A percentile compares a stretch with the other conserved stretches of the same genome.
Conservation (phyloP, 2,113 vertebrate genomes). For the Nothoprocta pentlandii region DNA sequence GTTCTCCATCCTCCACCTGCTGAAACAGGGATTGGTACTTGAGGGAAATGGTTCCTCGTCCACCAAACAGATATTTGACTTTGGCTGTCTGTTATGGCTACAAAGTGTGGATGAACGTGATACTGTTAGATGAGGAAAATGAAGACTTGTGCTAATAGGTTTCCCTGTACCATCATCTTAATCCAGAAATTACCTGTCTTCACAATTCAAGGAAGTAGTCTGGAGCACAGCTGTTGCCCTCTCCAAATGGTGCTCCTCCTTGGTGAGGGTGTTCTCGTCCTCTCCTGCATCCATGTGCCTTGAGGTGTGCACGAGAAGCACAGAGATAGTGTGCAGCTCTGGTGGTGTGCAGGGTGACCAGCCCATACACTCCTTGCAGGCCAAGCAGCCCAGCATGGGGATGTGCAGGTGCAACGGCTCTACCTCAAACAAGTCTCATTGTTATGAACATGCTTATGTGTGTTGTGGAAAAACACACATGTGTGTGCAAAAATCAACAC, state of each 20-base stretch:
- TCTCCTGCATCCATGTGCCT: fast-evolving
- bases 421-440: neutral
- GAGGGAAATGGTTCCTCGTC: neutral
- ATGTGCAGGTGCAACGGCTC: neutral
- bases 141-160: neutral
- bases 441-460: neutral
- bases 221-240: neutral
- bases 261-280: neutral
- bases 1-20: neutral
- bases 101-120: neutral
- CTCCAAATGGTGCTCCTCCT: neutral
- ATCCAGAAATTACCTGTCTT: neutral
- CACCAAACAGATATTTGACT: neutral
- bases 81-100: neutral
- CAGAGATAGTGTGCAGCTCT: neutral
- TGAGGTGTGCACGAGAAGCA: fast-evolving
- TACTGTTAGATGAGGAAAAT: neutral
- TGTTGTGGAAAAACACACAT: neutral
- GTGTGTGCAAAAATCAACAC: neutral
- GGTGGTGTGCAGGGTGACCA: neutral
- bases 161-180: neutral
- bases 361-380: neutral
- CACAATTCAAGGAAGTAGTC: neutral
- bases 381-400: neutral
- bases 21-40: neutral